Base-by-base conservation (phyloP, 2,113 vertebrate genomes). In the Corydoras sp. region DNA sequence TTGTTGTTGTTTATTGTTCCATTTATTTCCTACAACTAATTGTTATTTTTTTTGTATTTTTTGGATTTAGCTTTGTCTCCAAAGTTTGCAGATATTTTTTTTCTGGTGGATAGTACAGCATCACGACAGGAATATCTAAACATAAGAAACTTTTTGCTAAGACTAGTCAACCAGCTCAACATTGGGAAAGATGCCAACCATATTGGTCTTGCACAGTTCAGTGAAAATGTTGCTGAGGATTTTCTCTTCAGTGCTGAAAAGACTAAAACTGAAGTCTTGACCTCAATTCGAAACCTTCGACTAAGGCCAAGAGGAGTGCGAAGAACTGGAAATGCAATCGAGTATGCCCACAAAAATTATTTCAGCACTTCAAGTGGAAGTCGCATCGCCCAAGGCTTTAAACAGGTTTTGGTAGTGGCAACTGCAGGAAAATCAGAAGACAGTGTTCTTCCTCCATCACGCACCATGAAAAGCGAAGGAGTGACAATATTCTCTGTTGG, bases 61-160 rank as follows among this genome's bases (percentile, higher is more conserved):
- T 24, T 61, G 12, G 14, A 73, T 86, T 79, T 82, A 84, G 90
- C 85, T 2, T 84, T 88, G 76, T 61, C 71, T 12, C 81, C 87
- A 64, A 82, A n/a, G 55, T 92, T 87, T 80, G 83, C 88, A n/a
- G 93, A 95, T 62, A 78, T 96, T 24, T 83, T 94, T 76, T 91
- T 95, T 81, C 85, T 95, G 58, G 69, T 92, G 10, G 92, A 93
- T 70, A 84, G 88, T 4, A 18, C 87, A 9, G 68, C 58, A 4
- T 15, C 51, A 35, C 0, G 4, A 62, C 30, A 18, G 43, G 79
- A 86, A 29, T 89, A 88, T 68, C 77, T 80, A 66, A 64, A 79
- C 72, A 65, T 89, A 56, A 79, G 53, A 65, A 69, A 0, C n/a
- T 29, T 90, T 12, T 77, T 94, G 12, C 3, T 7, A 8, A 72